These are phyloP conservation scores for Brachionus paranguensis DNA, from an alignment of 1,140 invertebrate genomes.

Conservation along the genomic window DNA sequence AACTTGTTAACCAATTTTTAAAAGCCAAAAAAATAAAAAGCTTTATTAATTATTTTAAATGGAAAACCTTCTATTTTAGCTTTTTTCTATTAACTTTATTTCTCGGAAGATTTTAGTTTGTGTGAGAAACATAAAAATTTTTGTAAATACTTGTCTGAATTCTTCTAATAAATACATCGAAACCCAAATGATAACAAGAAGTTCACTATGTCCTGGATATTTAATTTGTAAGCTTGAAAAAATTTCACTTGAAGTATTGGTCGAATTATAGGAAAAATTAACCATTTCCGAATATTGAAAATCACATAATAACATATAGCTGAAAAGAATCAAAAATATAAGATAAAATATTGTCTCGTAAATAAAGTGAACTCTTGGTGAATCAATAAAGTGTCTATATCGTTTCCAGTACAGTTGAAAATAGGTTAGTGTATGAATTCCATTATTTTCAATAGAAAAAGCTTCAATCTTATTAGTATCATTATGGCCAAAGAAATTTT, in stretches of 20 bases:
- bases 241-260: background rate
- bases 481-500: background rate
- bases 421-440: background rate
- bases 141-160: too few relatives aligned
- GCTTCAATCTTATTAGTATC: background rate
- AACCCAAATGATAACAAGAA: too few relatives aligned
- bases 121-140: too few relatives aligned
- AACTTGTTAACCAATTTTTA: too few relatives aligned
- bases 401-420: background rate
- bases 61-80: too few relatives aligned
- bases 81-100: too few relatives aligned
- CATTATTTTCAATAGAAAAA: background rate
- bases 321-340: background rate
- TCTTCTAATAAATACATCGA: too few relatives aligned
- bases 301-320: conserved; percentile 18
- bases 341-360: background rate
- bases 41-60: too few relatives aligned
- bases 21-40: too few relatives aligned
- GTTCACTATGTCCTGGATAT: too few relatives aligned
- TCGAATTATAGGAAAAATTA: background rate
- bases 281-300: background rate
- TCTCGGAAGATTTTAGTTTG: too few relatives aligned
- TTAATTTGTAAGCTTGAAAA: background rate
- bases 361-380: conserved; percentile 22
- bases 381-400: conserved; percentile 14